Percentiles rank a stretch among this genome's conserved stretches.
Evolutionary conservation across 2,113 vertebrate genomes (phyloP).

Genomic region (Propithecus coquereli): DNA sequence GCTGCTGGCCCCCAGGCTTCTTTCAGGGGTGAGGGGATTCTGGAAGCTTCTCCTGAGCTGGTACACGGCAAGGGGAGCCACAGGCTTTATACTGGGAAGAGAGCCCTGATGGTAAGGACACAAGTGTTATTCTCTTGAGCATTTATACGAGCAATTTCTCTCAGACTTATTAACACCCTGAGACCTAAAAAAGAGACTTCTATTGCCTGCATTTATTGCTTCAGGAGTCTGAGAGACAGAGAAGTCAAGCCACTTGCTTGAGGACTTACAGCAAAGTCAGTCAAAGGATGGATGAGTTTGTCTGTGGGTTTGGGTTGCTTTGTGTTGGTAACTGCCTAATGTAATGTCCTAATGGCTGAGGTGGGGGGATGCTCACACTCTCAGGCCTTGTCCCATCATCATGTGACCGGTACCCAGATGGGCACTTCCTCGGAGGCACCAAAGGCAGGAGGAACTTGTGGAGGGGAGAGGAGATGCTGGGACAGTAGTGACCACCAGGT

Average conservation of each 20-base stretch:
- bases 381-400: not conserved
- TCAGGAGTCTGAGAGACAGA: not conserved
- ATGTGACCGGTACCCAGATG: fast-evolving
- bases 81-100: not conserved
- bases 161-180: not conserved
- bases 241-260: not conserved
- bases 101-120: not conserved
- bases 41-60: not conserved
- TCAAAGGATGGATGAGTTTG: not conserved
- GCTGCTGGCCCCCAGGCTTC: constrained; percentile 22
- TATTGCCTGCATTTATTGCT: not conserved
- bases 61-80: not conserved
- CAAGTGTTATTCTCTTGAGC: not conserved
- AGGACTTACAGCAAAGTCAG: not conserved
- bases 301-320: not conserved
- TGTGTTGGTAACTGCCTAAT: no score
- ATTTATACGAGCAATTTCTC: not conserved
- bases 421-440: not conserved
- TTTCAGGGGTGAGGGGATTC: not conserved
- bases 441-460: not conserved
- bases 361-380: no score
- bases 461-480: not conserved
- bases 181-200: not conserved
- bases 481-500: not conserved
- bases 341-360: not conserved